These are phyloP conservation scores for Edolisoma coerulescens DNA, from an alignment of 2,113 vertebrate species.

Conservation along the genomic window DNA sequence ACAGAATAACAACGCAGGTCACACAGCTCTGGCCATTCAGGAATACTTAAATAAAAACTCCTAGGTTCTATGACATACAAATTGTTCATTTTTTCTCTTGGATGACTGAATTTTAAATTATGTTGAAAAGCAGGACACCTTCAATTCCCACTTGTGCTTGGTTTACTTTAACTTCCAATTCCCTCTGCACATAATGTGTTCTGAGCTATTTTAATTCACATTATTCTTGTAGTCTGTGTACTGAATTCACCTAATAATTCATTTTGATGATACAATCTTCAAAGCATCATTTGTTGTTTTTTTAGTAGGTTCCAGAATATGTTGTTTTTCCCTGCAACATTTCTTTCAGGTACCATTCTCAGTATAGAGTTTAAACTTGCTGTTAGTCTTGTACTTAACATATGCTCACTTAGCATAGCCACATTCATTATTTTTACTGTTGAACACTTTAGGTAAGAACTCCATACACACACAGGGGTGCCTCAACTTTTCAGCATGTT, in stretches of 20 bases:
- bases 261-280: constrained; percentile 54
- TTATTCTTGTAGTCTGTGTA: neutral
- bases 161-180: constrained; percentile 12
- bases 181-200: neutral
- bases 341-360: constrained; percentile 53
- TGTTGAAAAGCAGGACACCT: neutral
- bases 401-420: constrained; percentile 32
- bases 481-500: neutral
- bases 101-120: constrained; percentile 16
- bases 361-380: constrained; percentile 8
- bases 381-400: constrained; percentile 56
- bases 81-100: neutral
- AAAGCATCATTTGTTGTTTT: constrained; percentile 32
- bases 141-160: neutral
- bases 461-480: neutral
- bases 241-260: constrained; percentile 40
- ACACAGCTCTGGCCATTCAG: neutral
- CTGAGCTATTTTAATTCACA: constrained; percentile 13
- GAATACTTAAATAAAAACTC: neutral
- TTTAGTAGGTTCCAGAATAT: constrained; percentile 22
- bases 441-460: constrained; percentile 29
- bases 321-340: constrained; percentile 1
- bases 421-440: constrained; percentile 57
- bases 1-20: neutral
- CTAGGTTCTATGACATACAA: neutral